Conservation (phyloP, 2,797 vertebrate genomes). For the Microcaecilia unicolor region DNA sequence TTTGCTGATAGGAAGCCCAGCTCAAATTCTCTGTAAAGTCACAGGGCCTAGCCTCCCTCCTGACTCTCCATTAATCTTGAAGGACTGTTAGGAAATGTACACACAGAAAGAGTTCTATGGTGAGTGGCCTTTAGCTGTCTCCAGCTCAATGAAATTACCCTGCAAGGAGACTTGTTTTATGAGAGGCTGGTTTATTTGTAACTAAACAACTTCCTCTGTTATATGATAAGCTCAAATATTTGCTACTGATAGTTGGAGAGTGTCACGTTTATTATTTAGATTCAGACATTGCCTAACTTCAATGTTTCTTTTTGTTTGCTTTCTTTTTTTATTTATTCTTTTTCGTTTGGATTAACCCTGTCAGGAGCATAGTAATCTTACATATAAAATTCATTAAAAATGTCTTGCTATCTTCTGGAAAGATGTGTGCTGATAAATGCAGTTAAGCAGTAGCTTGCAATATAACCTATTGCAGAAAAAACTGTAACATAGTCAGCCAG, state of each 20-base stretch:
- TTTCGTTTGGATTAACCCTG: too few species aligned
- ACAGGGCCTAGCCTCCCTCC: conserved; percentile 21
- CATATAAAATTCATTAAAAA: too few species aligned
- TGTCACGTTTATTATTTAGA: conserved; percentile 63
- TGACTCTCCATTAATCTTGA: conserved; percentile 57
- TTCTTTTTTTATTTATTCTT: too few species aligned
- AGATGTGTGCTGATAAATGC: too few species aligned
- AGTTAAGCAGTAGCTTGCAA: too few species aligned
- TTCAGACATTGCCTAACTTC: conserved; percentile 48
- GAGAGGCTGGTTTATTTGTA: conserved; percentile 72
- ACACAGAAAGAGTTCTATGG: conserved; percentile 44
- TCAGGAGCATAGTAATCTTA: conserved; percentile 1
- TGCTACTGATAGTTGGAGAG: conserved; percentile 66
- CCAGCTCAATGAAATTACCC: conserved; percentile 58
- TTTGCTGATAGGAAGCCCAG: conserved; percentile 38
- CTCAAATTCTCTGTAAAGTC: conserved; percentile 24
- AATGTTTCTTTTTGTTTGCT: conserved; percentile 21
- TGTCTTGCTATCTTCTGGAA: too few species aligned
- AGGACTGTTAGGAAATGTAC: conserved; percentile 31
- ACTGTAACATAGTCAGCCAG: too few species aligned
- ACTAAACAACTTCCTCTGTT: conserved; percentile 70
- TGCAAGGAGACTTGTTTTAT: conserved; percentile 64
- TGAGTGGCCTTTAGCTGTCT: conserved; percentile 59
- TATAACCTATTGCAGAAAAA: too few species aligned
- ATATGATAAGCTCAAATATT: conserved; percentile 76